Evolutionary conservation across 2,888 invertebrate species (phyloP), one percentile per base, ranked within the genome.

Genomic region (Periphyllus acericola): DNA sequence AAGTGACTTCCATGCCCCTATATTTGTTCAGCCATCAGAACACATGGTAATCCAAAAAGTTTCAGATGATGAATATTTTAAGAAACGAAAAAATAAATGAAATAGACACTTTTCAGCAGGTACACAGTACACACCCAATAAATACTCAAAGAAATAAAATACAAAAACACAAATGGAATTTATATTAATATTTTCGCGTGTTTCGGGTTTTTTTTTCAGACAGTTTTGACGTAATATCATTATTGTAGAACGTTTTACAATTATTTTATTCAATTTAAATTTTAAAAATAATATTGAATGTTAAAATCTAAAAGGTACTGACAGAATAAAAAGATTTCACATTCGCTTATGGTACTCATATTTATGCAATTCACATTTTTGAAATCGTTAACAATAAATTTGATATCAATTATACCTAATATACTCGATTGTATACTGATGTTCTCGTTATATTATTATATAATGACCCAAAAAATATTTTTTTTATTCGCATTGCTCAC

Each of bases 11-110:
- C 11, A 9, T n/a, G 9, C 11, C 11, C 9, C 29, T 75, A 75
- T 75, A 60, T 60, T 75, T 72, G 34, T 60, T 60, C 29, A 36
- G 11, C 74, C 74, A 55, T 74, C 60, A 52, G 21, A 29, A 81
- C 3, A 34, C 34, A 34, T 52, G 25, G 1, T 36, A 74, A 83
- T 11, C 55, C 3, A 25, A 4, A 60, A 21, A 29, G 29, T 83
- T 74, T 40, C 1, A 19, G 21, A 25, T 9, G 17, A 25, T 82
- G 60, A 36, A 74, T 83, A 79, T 60, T 36, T 72, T 34, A 72
- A 19, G 6, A 34, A 34, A 76, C 40, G n/a, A 80, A 66, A 80
- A 79, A 79, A 79, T 66, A 34, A 60, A 6, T 5, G n/a, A n/a
- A 9, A 66, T 66, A 1, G 36, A 80, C 25, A n/a, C n/a, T 34